These are phyloP conservation scores for Sebastes flavidus DNA, from an alignment of 2,797 vertebrate species.

Conservation along the genomic window DNA sequence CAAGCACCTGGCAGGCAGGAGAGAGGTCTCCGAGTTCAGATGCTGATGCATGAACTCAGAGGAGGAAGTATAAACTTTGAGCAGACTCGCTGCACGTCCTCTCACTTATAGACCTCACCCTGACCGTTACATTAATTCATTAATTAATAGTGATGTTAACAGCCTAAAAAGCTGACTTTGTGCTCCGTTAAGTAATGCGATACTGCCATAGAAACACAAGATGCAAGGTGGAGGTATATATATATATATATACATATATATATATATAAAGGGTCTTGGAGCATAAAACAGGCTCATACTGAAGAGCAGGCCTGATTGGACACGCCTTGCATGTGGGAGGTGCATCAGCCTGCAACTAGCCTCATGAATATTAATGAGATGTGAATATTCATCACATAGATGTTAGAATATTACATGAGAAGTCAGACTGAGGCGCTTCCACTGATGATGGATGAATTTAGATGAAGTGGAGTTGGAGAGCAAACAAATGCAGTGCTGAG, in stretches of 20 bases:
- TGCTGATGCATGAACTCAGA: neutral
- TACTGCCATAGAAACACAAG: neutral
- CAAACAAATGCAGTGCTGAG: neutral
- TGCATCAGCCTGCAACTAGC: neutral
- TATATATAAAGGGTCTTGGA: neutral
- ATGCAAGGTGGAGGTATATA: neutral
- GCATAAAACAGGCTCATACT: neutral
- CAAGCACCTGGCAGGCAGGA: neutral
- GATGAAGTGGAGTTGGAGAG: neutral
- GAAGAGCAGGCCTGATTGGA: conserved; percentile 22
- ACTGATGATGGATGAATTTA: neutral
- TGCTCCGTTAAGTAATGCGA: neutral
- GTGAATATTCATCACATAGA: conserved; percentile 53
- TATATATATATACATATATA: neutral
- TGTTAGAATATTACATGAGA: conserved; percentile 43
- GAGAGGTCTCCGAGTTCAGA: neutral
- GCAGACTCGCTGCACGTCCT: neutral
- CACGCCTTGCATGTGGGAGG: conserved; percentile 41
- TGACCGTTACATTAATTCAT: neutral
- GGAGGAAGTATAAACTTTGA: neutral
- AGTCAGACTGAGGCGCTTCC: neutral
- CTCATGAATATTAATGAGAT: conserved; percentile 49
- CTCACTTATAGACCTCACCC: neutral
- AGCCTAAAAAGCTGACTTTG: neutral
- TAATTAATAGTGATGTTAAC: neutral